phyloP scores from a whole-genome alignment of 2,888 invertebrate genomes.

The Meganola albula region DNA sequence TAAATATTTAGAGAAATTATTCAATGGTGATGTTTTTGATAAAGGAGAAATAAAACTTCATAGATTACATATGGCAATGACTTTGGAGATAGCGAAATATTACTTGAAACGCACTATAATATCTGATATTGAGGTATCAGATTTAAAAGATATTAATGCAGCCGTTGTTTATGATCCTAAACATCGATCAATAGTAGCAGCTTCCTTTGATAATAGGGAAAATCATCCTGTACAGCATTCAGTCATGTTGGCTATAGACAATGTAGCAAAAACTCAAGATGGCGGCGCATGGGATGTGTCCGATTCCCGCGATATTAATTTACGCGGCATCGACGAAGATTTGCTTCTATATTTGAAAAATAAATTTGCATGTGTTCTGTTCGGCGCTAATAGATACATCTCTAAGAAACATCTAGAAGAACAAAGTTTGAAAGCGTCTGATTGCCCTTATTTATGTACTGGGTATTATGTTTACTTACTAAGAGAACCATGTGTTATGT shows the following conservation, averaged over 20 bases:
- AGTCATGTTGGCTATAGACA: constrained; percentile 89
- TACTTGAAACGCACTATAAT: constrained; percentile 22
- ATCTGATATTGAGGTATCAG: constrained; percentile 12
- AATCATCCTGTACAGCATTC: constrained; percentile 88
- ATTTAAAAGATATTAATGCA: constrained; percentile 37
- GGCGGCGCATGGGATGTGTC: constrained; percentile 82
- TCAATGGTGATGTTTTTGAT: constrained; percentile 81
- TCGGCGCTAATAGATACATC: constrained; percentile 65
- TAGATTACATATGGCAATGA: constrained; percentile 76
- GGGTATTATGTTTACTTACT: constrained; percentile 90
- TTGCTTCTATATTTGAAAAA: constrained; percentile 49
- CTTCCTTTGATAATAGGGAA: constrained; percentile 77
- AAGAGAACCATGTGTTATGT: constrained; percentile 95
- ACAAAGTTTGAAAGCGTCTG: constrained; percentile 22
- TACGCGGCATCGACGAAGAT: constrained; percentile 58
- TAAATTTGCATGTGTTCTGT: constrained; percentile 47
- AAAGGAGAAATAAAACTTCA: constrained; percentile 61
- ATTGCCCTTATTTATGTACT: constrained; percentile 89
- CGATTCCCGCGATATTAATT: constrained; percentile 13
- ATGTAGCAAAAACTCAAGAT: constrained; percentile 88
- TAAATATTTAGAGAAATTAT: constrained; percentile 82
- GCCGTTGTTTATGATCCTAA: constrained; percentile 86
- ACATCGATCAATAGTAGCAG: constrained; percentile 80
- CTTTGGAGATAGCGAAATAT: constrained; percentile 72
- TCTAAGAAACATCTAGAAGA: constrained; percentile 40